phyloP scores from a whole-genome alignment of 2,888 invertebrate species.

The Byasa hedistus region DNA sequence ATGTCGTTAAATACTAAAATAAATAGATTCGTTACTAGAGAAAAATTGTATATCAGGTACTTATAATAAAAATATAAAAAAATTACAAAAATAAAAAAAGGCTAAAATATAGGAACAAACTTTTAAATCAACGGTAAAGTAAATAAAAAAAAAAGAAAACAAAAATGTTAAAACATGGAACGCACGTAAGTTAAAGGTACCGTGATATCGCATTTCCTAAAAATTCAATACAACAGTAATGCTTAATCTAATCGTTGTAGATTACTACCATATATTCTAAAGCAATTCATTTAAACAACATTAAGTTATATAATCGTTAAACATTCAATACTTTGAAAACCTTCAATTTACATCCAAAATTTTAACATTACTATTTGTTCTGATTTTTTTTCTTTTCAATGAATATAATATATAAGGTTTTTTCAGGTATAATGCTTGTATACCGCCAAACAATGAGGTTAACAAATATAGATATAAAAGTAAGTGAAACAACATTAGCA shows the following conservation, averaged over 20 bases:
- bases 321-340: not conserved
- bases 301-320: not conserved
- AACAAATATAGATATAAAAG: not conserved
- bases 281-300: not conserved
- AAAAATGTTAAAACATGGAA: slow-evolving; percentile 4
- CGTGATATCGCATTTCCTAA: not conserved
- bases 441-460: not conserved
- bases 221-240: slow-evolving; percentile 19
- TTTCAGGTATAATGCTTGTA: not conserved
- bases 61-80: slow-evolving; percentile 21
- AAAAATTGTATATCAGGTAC: slow-evolving; percentile 28
- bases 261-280: slow-evolving; percentile 11
- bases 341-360: not conserved
- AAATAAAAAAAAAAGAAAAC: slow-evolving; percentile 9
- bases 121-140: slow-evolving; percentile 13
- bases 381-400: not conserved
- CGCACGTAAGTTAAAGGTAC: not conserved
- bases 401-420: not conserved
- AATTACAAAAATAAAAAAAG: slow-evolving; percentile 23
- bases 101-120: slow-evolving; percentile 27
- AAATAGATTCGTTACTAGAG: slow-evolving; percentile 24
- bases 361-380: not conserved
- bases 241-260: slow-evolving; percentile 28
- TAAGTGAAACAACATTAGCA: not conserved
- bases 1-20: slow-evolving; percentile 12